phyloP scores from a whole-genome alignment of 2,113 vertebrate genomes.

The Oreochromis niloticus region DNA sequence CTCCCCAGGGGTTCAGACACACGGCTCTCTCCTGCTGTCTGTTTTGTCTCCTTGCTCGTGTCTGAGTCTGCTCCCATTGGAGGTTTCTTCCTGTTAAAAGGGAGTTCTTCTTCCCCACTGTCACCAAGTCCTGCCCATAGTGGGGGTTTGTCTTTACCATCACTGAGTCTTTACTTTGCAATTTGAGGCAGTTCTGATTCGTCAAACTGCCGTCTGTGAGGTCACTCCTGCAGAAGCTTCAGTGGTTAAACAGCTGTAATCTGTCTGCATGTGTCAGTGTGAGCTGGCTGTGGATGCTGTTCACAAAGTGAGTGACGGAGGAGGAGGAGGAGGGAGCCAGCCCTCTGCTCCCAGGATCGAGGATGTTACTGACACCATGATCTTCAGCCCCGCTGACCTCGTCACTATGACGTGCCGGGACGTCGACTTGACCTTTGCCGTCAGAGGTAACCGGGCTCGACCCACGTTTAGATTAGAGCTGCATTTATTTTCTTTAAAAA shows the following conservation, averaged over 20 bases:
- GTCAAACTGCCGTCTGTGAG: not conserved
- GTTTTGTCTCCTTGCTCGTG: not conserved
- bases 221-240: not conserved
- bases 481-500: not conserved
- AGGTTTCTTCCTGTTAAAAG: not conserved
- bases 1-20: not conserved
- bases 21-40: fast-evolving
- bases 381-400: conserved; percentile 83
- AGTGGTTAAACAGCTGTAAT: not conserved
- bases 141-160: not conserved
- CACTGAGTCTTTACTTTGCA: not conserved
- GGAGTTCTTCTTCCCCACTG: not conserved
- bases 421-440: conserved; percentile 82
- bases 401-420: conserved; percentile 82
- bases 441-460: conserved; percentile 68
- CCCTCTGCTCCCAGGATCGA: conserved; percentile 72
- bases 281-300: conserved; percentile 86
- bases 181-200: not conserved
- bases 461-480: fast-evolving
- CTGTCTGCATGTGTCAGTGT: conserved; percentile 61
- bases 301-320: conserved; percentile 68
- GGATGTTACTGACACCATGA: conserved; percentile 86
- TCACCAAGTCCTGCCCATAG: not conserved
- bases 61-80: not conserved
- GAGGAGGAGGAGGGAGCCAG: conserved; percentile 53